These are phyloP conservation scores for Dugesia japonica DNA, from an alignment of 2,888 invertebrate genomes.

Conservation along the genomic window DNA sequence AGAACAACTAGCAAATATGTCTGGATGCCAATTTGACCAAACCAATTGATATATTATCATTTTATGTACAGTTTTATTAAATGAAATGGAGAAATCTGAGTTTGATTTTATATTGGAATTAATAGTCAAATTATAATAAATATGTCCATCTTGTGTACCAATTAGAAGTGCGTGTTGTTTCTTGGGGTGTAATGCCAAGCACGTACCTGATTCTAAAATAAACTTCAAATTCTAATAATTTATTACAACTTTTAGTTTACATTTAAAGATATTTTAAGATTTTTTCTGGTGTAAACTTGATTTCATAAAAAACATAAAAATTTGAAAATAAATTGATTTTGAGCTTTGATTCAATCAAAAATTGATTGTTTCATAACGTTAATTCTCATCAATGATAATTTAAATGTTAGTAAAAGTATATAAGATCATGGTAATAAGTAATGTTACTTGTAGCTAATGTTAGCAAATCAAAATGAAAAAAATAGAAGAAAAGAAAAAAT, in stretches of 20 bases:
- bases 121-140: not conserved
- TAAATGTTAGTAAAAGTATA: no score
- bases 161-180: not conserved
- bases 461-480: no score
- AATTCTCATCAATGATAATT: no score
- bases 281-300: no score
- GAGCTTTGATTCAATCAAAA: no score
- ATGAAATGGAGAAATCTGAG: not conserved
- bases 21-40: not conserved
- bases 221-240: not conserved
- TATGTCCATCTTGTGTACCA: not conserved
- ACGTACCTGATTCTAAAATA: not conserved
- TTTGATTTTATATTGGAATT: not conserved
- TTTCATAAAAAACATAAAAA: not conserved
- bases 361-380: no score
- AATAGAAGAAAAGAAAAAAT: no score
- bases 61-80: not conserved
- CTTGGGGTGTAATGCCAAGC: not conserved
- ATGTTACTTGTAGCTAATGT: no score
- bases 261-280: no score
- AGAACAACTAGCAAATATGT: constrained; percentile 1
- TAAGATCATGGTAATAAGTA: no score
- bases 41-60: constrained; percentile 7
- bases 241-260: no score
- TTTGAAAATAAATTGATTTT: no score